phyloP scores from a whole-genome alignment of 2,797 vertebrate genomes.

The Xyrichtys novacula region DNA sequence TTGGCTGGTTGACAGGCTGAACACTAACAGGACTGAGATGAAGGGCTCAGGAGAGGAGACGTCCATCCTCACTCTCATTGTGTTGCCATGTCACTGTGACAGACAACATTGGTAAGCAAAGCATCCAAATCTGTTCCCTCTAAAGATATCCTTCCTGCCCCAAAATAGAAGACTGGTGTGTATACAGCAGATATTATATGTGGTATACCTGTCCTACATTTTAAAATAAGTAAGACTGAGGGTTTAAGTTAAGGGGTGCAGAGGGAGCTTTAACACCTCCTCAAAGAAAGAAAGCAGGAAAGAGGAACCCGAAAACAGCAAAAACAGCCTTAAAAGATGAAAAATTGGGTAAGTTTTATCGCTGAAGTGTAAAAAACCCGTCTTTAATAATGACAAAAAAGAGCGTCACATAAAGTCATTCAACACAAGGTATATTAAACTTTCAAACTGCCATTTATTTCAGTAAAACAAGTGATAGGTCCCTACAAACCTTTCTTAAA shows the following conservation, averaged over 20 bases:
- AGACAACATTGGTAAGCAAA: constrained; percentile 28
- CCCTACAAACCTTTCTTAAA: no score
- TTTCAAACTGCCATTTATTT: no score
- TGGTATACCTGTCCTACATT: background rate
- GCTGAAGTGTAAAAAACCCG: no score
- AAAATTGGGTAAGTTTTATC: no score
- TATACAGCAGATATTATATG: background rate
- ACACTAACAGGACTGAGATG: constrained; percentile 51
- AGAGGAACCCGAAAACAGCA: background rate
- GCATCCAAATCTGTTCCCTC: background rate
- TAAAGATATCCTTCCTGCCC: background rate
- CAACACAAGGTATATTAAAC: no score
- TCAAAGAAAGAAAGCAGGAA: background rate
- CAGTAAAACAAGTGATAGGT: no score
- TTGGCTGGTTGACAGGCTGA: constrained; percentile 56
- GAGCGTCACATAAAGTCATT: no score
- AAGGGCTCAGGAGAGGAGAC: constrained; percentile 33
- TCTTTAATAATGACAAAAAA: no score
- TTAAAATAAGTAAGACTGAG: background rate
- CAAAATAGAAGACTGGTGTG: background rate
- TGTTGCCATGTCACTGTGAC: constrained; percentile 44
- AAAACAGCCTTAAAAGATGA: background rate
- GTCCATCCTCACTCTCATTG: constrained; percentile 19
- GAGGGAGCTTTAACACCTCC: no score
- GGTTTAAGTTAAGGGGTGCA: background rate